Evolutionary conservation across 2,797 vertebrate genomes (phyloP).

Genomic region (Selene dorsalis): DNA sequence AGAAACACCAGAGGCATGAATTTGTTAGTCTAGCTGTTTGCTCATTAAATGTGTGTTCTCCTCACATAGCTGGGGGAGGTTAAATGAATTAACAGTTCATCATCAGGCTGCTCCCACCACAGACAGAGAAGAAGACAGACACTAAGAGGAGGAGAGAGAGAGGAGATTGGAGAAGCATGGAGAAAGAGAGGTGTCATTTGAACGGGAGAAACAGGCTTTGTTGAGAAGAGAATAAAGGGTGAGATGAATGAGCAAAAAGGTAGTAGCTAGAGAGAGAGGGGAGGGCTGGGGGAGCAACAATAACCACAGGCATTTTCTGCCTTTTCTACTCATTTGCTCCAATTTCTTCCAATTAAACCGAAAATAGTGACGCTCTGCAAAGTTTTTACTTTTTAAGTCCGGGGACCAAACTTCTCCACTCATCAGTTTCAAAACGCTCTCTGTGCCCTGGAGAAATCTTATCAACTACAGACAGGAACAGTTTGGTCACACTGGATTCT

Average conservation of each 20-base stretch:
- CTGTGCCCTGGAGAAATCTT: neutral
- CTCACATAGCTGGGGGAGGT: conserved; percentile 65
- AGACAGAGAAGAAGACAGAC: conserved; percentile 31
- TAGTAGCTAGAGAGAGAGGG: neutral
- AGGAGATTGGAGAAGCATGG: neutral
- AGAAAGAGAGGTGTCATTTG: conserved; percentile 1
- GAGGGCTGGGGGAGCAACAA: neutral
- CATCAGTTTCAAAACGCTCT: conserved; percentile 10
- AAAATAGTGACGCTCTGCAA: neutral
- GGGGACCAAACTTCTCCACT: neutral
- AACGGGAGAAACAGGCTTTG: conserved; percentile 18
- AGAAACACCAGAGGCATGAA: conserved; percentile 56
- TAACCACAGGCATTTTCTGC: conserved; percentile 5
- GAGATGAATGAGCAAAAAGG: neutral
- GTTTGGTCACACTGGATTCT: conserved; percentile 4
- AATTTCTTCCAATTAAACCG: conserved; percentile 7
- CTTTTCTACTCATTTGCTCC: conserved; percentile 11
- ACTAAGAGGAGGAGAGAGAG: conserved; percentile 10
- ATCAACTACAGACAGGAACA: neutral
- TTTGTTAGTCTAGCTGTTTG: conserved; percentile 67
- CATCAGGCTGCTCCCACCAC: conserved; percentile 58
- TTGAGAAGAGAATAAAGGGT: conserved; percentile 2
- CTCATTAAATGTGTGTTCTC: conserved; percentile 73
- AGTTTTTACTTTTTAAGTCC: conserved; percentile 8
- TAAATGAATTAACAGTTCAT: conserved; percentile 77